Conservation (phyloP, 2,797 vertebrate species). For the Catostomus latipinnis region DNA sequence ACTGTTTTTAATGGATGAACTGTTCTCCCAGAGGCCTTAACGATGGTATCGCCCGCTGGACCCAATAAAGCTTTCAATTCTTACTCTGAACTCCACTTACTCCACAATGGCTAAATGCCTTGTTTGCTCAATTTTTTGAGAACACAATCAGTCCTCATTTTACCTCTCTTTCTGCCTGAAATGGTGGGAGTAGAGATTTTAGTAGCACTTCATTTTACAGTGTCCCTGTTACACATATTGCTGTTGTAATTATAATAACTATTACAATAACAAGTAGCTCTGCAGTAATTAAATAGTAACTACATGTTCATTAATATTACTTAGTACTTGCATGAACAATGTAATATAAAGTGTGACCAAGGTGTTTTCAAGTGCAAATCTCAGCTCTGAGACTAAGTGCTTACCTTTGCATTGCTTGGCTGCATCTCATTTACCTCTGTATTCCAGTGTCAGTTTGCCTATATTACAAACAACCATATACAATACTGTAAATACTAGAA, state of each 20-base stretch:
- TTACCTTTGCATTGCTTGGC: constrained; percentile 11
- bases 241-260: background rate
- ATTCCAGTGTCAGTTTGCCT: constrained; percentile 41
- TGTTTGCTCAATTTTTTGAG: background rate
- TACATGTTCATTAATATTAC: background rate
- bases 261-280: background rate
- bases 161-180: background rate
- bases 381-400: constrained; percentile 10
- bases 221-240: background rate
- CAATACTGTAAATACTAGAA: constrained; percentile 44
- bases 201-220: constrained; percentile 9
- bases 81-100: background rate
- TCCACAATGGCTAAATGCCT: background rate
- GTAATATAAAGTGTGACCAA: constrained; percentile 14
- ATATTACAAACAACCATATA: constrained; percentile 30
- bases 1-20: background rate
- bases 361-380: constrained; percentile 11
- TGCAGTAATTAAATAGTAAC: background rate
- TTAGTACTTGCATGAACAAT: too few relatives aligned
- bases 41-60: constrained; percentile 30
- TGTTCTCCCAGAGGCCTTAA: constrained; percentile 49
- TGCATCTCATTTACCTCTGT: constrained; percentile 30
- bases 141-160: background rate
- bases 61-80: constrained; percentile 18
- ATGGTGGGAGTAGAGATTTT: background rate